phyloP scores from a whole-genome alignment of 2,888 invertebrate species.

The Melolontha melolontha region DNA sequence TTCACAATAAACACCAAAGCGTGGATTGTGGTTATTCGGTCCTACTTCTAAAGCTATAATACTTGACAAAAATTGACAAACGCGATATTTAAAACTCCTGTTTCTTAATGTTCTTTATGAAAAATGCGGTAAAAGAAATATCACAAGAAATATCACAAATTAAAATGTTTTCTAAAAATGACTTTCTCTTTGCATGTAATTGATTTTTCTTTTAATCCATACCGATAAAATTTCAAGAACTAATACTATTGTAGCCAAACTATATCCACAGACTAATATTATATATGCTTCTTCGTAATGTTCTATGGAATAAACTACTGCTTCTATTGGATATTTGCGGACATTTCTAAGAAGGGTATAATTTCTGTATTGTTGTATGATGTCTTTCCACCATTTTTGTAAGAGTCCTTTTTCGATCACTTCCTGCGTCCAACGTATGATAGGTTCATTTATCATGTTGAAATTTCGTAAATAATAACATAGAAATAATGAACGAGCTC shows the following conservation, averaged over 20 bases:
- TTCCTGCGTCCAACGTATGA: constrained; percentile 49
- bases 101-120: too few species aligned
- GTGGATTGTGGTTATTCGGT: too few species aligned
- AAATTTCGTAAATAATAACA: constrained; percentile 49
- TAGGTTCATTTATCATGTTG: constrained; percentile 43
- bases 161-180: not conserved
- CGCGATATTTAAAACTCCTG: too few species aligned
- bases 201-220: constrained; percentile 28
- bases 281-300: constrained; percentile 50
- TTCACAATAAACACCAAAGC: too few species aligned
- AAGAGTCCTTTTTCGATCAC: constrained; percentile 50
- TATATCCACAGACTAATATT: constrained; percentile 45
- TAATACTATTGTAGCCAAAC: constrained; percentile 38
- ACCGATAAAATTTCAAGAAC: constrained; percentile 44
- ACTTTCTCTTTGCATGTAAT: constrained; percentile 13
- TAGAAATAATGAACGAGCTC: constrained; percentile 42
- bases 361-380: constrained; percentile 40
- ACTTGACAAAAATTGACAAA: too few species aligned
- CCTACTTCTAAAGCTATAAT: too few species aligned
- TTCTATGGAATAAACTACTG: constrained; percentile 24
- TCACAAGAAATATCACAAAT: too few species aligned
- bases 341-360: constrained; percentile 24
- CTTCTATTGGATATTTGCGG: constrained; percentile 4
- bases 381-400: constrained; percentile 49
- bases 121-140: too few species aligned